A percentile compares a stretch with the other conserved stretches of the same genome.
phyloP scores from a whole-genome alignment of 2,797 vertebrate species.

The Thunnus albacares region DNA sequence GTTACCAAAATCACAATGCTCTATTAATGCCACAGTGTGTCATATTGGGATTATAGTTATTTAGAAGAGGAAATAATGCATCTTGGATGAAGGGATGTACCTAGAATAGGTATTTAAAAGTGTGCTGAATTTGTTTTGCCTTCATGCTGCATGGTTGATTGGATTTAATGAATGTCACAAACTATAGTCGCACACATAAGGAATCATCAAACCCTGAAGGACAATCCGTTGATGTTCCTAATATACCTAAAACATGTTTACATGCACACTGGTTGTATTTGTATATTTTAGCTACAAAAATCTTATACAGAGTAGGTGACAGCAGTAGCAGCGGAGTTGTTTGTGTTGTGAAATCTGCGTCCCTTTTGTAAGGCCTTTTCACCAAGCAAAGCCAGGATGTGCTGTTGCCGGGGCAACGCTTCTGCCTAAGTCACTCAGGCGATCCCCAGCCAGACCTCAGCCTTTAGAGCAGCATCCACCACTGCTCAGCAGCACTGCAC shows the following conservation, averaged over 20 bases:
- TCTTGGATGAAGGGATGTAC: neutral
- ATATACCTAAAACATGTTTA: neutral
- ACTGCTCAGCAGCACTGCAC: slow-evolving; percentile 67
- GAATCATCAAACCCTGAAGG: neutral
- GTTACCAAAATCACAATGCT: neutral
- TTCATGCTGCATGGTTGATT: slow-evolving; percentile 5
- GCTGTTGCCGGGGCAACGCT: slow-evolving; percentile 85
- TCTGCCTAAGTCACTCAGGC: slow-evolving; percentile 81
- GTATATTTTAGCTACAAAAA: neutral
- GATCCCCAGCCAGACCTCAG: slow-evolving; percentile 73
- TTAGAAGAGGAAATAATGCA: neutral
- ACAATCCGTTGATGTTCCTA: neutral
- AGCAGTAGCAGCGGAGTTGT: slow-evolving; percentile 44
- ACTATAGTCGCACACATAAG: neutral
- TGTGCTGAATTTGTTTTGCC: neutral
- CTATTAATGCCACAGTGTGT: neutral
- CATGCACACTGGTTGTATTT: too few relatives aligned
- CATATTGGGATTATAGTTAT: neutral
- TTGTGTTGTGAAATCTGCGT: slow-evolving; percentile 74
- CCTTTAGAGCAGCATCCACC: slow-evolving; percentile 69
- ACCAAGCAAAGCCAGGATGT: slow-evolving; percentile 79
- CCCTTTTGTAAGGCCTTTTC: slow-evolving; percentile 73
- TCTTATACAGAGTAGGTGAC: slow-evolving; percentile 12
- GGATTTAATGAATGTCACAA: slow-evolving; percentile 8
- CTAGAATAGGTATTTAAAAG: slow-evolving; percentile 9